Percentiles rank a stretch among this genome's conserved stretches.
phyloP scores from a whole-genome alignment of 1,140 invertebrate species.

The Neotoxoptera formosana region DNA sequence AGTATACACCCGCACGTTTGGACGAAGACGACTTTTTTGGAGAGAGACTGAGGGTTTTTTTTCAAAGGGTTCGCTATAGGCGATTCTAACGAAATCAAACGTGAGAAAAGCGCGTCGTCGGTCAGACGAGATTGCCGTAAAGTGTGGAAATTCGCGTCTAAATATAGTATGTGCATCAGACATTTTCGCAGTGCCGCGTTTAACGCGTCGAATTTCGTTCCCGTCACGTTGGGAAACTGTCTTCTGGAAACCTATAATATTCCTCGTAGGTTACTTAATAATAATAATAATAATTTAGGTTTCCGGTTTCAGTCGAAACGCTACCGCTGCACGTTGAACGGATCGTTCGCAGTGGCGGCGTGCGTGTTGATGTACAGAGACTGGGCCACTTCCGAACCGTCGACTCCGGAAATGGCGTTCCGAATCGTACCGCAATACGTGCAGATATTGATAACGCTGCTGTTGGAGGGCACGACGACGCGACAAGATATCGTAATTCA shows the following conservation, averaged over 20 bases:
- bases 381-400: not conserved
- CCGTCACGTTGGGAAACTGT: not conserved
- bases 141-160: not conserved
- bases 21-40: not conserved
- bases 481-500: not conserved
- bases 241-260: not conserved
- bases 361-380: not conserved
- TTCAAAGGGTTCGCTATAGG: not conserved
- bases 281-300: too few species aligned
- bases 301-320: not conserved
- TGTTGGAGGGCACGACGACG: not conserved
- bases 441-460: not conserved
- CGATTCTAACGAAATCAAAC: not conserved
- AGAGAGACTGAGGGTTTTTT: not conserved
- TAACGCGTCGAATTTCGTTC: too few species aligned
- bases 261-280: too few species aligned
- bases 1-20: not conserved
- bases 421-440: not conserved
- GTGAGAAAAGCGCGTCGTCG: accelerated
- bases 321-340: not conserved
- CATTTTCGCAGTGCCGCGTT: not conserved
- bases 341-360: not conserved
- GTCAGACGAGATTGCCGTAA: not conserved
- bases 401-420: not conserved
- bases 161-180: not conserved